phyloP scores from a whole-genome alignment of 2,113 vertebrate genomes.

The Actinemys pallida region DNA sequence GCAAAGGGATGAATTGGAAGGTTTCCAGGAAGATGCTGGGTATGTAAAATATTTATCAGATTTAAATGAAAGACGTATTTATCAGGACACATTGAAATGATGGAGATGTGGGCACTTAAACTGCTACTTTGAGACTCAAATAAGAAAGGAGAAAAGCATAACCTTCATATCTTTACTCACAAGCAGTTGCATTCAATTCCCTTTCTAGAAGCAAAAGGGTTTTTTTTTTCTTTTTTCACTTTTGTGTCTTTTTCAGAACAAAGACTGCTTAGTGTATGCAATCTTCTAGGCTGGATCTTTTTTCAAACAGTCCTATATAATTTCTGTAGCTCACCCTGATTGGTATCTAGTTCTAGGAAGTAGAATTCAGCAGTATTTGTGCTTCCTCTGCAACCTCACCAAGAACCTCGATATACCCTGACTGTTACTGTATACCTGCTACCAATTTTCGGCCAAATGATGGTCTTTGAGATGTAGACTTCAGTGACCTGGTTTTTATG shows the following conservation, averaged over 20 bases:
- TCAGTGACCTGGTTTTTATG: neutral
- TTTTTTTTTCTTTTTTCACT: neutral
- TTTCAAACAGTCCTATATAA: neutral
- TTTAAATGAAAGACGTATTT: neutral
- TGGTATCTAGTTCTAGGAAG: neutral
- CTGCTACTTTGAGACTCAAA: neutral
- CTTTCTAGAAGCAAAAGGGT: neutral
- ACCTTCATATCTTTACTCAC: neutral
- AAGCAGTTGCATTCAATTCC: fast-evolving
- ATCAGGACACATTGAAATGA: neutral
- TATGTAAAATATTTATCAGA: conserved; percentile 77
- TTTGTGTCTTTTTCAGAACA: fast-evolving
- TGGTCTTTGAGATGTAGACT: neutral
- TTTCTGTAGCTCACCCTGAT: neutral
- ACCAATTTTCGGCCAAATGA: neutral
- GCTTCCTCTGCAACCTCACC: neutral
- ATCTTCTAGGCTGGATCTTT: neutral
- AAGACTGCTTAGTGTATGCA: neutral
- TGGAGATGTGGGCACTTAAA: neutral
- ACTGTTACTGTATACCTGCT: neutral
- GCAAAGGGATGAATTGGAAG: conserved; percentile 94
- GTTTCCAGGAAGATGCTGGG: conserved; percentile 96
- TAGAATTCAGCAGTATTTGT: neutral
- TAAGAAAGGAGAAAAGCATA: neutral
- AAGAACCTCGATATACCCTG: neutral